phyloP scores from a whole-genome alignment of 2,888 invertebrate species.

The Agriopis marginaria region DNA sequence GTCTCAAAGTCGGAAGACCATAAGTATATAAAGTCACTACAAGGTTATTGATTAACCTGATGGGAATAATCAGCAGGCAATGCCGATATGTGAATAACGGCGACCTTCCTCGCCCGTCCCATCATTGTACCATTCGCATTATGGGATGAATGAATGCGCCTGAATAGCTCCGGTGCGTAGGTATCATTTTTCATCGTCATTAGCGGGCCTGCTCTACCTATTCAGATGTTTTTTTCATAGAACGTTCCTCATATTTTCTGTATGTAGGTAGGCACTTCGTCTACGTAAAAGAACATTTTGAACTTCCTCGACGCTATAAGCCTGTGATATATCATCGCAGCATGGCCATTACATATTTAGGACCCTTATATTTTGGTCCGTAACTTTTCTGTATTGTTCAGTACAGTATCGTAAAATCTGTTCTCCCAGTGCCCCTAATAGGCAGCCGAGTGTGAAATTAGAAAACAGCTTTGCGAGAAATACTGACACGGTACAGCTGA shows the following conservation, averaged over 20 bases:
- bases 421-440: slow-evolving; percentile 52
- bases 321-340: slow-evolving; percentile 28
- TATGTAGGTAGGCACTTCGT: slow-evolving; percentile 6
- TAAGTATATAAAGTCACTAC: neutral
- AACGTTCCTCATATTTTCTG: slow-evolving; percentile 18
- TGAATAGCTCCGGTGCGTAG: slow-evolving; percentile 67
- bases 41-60: slow-evolving; percentile 29
- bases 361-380: slow-evolving; percentile 33
- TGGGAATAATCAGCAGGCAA: slow-evolving; percentile 62
- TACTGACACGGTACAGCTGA: slow-evolving; percentile 50
- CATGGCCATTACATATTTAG: slow-evolving; percentile 40
- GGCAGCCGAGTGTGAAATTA: slow-evolving; percentile 65
- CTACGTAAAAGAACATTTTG: slow-evolving; percentile 19
- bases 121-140: slow-evolving; percentile 71
- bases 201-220: slow-evolving; percentile 53
- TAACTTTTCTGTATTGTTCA: slow-evolving; percentile 40
- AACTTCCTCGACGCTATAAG: slow-evolving; percentile 18
- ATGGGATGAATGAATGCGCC: slow-evolving; percentile 67
- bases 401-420: slow-evolving; percentile 49
- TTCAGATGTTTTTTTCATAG: slow-evolving; percentile 29
- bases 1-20: slow-evolving; percentile 2
- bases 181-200: slow-evolving; percentile 68
- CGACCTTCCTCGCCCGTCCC: slow-evolving; percentile 80
- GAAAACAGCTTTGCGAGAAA: slow-evolving; percentile 59
- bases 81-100: slow-evolving; percentile 69